Percentiles rank a stretch among this genome's conserved stretches.
Evolutionary conservation across 1,140 invertebrate genomes (phyloP).

Genomic region (Stenopsyche tienmushanensis): DNA sequence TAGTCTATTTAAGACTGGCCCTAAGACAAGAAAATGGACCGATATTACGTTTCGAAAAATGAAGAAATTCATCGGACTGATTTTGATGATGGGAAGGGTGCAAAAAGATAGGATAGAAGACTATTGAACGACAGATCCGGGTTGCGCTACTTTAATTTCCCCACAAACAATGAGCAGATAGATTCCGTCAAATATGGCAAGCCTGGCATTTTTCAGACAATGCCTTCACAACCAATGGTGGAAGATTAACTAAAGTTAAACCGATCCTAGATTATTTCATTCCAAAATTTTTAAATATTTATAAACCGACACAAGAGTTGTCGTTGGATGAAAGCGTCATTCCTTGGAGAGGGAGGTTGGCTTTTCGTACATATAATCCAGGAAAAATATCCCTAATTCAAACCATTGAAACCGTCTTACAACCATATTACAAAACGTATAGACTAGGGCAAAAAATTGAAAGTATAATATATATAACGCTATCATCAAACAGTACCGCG

Average conservation of each 20-base stretch:
- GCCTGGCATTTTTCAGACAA: constrained; percentile 41
- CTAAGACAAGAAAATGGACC: constrained; percentile 34
- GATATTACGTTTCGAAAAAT: constrained; percentile 39
- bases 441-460: no score
- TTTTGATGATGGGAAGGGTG: constrained; percentile 41
- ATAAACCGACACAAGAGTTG: constrained; percentile 40
- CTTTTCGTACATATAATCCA: constrained; percentile 38
- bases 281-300: constrained; percentile 38
- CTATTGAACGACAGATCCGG: constrained; percentile 42
- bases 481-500: no score
- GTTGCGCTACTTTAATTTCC: constrained; percentile 41
- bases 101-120: constrained; percentile 38
- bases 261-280: constrained; percentile 35
- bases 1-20: no score
- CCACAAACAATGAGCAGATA: constrained; percentile 39
- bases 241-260: constrained; percentile 34
- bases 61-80: constrained; percentile 41
- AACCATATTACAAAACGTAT: no score
- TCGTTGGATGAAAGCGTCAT: constrained; percentile 40
- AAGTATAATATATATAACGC: no score
- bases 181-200: constrained; percentile 41
- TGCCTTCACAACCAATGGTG: constrained; percentile 12
- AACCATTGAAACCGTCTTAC: no score
- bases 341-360: constrained; percentile 35
- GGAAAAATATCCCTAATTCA: no score